Conservation (phyloP, 2,888 invertebrate genomes). For the Drosophila paranaensis region DNA sequence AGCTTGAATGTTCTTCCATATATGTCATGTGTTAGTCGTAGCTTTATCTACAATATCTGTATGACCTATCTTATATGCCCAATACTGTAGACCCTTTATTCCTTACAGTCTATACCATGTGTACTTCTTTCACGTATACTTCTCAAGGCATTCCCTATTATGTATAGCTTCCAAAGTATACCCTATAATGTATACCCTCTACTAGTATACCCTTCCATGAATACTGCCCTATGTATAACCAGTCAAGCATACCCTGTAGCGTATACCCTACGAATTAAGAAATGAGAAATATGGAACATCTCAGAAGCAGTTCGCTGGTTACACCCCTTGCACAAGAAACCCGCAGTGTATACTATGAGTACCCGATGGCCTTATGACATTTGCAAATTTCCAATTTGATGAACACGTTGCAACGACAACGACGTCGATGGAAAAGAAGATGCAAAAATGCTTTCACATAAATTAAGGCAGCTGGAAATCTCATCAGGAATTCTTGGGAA, state of each 20-base stretch:
- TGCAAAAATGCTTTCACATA: slow-evolving; percentile 48
- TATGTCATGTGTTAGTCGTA: not conserved
- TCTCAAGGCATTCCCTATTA: too few relatives aligned
- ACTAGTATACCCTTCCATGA: not conserved
- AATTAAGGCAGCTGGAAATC: slow-evolving; percentile 51
- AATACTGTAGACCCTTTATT: not conserved
- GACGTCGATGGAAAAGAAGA: not conserved
- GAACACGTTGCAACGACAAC: slow-evolving; percentile 14
- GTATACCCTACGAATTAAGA: not conserved
- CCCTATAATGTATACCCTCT: not conserved
- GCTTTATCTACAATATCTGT: too few relatives aligned
- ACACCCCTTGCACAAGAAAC: not conserved
- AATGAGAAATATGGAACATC: too few relatives aligned
- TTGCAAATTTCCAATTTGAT: slow-evolving; percentile 42
- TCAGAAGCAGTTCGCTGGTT: not conserved
- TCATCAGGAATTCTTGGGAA: slow-evolving; percentile 53
- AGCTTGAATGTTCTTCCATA: not conserved
- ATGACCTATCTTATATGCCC: not conserved
- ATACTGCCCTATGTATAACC: not conserved
- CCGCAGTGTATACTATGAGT: not conserved
- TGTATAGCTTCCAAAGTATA: not conserved
- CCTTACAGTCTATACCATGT: not conserved
- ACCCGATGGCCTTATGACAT: slow-evolving; percentile 2
- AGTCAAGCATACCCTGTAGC: not conserved
- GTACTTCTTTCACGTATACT: not conserved